Conservation (phyloP, 92 coral and sea anemone species). For the Epizoanthus fatuus region DNA sequence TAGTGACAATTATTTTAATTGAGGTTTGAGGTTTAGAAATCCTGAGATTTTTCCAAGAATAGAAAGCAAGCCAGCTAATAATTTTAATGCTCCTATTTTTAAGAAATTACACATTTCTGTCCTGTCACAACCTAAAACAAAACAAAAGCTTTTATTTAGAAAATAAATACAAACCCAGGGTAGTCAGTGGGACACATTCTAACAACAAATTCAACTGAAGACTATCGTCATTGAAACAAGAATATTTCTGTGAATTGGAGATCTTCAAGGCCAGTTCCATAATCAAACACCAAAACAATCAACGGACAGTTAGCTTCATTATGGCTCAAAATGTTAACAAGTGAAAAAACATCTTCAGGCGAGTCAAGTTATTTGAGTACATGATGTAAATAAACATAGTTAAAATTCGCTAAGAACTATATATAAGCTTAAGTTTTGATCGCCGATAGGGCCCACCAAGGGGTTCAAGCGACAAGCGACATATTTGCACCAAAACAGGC, state of each 20-base stretch:
- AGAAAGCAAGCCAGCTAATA: conserved; percentile 10
- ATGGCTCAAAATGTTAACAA: not conserved
- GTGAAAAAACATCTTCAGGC: conserved; percentile 11
- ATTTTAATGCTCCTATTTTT: not conserved
- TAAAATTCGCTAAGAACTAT: not conserved
- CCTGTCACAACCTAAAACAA: too few relatives aligned
- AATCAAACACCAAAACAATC: conserved; percentile 7
- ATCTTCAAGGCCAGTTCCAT: conserved; percentile 12
- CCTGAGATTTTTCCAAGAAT: conserved; percentile 3
- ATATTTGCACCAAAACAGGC: not conserved
- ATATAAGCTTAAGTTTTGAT: conserved; percentile 6
- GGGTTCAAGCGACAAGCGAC: not conserved
- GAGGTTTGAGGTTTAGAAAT: conserved; percentile 13
- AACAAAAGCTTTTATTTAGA: too few relatives aligned
- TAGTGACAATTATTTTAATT: conserved; percentile 17
- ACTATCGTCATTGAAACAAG: conserved; percentile 24
- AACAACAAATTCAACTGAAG: conserved; percentile 24
- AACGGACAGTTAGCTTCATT: not conserved
- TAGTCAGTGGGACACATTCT: not conserved
- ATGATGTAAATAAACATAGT: conserved; percentile 3
- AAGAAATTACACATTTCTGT: too few relatives aligned
- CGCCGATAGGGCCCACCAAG: not conserved
- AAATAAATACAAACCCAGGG: too few relatives aligned
- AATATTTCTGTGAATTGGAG: conserved; percentile 22
- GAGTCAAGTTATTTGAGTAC: conserved; percentile 1